phyloP scores from a whole-genome alignment of 64 coral and sea anemone species.

The Montipora foliosa region DNA sequence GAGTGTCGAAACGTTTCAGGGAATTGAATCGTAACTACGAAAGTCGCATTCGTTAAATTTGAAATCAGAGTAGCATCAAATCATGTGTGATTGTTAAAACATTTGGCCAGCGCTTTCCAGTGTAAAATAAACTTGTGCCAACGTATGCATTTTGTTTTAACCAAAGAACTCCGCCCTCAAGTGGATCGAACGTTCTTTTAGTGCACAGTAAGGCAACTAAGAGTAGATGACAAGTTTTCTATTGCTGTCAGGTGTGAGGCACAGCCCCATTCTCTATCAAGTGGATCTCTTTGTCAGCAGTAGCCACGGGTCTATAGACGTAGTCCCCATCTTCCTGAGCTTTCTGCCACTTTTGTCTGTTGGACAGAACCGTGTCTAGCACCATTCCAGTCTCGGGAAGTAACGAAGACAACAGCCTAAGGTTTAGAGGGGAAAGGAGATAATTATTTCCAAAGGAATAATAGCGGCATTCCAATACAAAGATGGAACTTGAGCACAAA shows the following conservation, averaged over 20 bases:
- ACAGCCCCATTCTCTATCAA: background rate
- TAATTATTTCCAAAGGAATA: background rate
- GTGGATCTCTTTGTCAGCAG: conserved; percentile 9
- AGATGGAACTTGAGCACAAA: background rate
- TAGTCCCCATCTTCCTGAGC: conserved; percentile 70
- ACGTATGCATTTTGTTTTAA: too few relatives aligned
- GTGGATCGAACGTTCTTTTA: too few relatives aligned
- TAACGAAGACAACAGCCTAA: conserved; percentile 19
- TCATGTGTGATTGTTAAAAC: too few relatives aligned
- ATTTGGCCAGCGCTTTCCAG: too few relatives aligned
- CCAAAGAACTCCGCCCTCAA: too few relatives aligned
- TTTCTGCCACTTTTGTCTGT: conserved; percentile 58
- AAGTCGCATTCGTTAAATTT: too few relatives aligned
- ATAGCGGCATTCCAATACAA: background rate
- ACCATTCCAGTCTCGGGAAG: conserved; percentile 62
- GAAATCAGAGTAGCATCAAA: too few relatives aligned
- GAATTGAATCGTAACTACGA: too few relatives aligned
- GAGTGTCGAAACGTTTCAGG: too few relatives aligned
- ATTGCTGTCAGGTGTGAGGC: background rate
- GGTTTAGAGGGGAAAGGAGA: background rate
- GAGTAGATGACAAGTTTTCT: background rate
- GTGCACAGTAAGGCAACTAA: background rate
- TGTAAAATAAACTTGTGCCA: too few relatives aligned
- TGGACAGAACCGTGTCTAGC: conserved; percentile 52
- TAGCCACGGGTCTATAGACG: conserved; percentile 27